A percentile compares a stretch with the other conserved stretches of the same genome.
phyloP scores from a whole-genome alignment of 2,888 invertebrate genomes.

The Eledona agricola region DNA sequence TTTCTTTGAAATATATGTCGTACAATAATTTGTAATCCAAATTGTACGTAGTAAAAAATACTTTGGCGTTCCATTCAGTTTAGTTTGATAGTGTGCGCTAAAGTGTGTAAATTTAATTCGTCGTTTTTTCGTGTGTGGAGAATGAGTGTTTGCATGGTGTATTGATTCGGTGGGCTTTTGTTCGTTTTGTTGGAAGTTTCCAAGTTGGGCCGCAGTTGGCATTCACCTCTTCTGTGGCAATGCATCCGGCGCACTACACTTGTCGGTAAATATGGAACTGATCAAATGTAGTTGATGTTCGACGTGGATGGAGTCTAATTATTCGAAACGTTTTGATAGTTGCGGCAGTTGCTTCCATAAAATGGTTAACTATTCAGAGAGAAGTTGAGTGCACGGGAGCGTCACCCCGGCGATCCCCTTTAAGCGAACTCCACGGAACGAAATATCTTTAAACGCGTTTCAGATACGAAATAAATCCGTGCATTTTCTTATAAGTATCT shows the following conservation, averaged over 20 bases:
- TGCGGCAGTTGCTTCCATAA: slow-evolving; percentile 26
- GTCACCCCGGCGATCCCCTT: slow-evolving; percentile 24
- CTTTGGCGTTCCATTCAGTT: too few species aligned
- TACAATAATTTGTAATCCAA: too few species aligned
- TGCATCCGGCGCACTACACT: slow-evolving; percentile 11
- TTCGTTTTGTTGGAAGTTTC: slow-evolving; percentile 10
- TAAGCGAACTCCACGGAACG: slow-evolving; percentile 23
- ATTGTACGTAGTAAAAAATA: too few species aligned
- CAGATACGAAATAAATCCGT: slow-evolving; percentile 27
- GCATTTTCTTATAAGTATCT: slow-evolving; percentile 33
- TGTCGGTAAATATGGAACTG: slow-evolving; percentile 18
- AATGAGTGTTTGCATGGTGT: too few species aligned
- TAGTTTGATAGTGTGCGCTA: too few species aligned
- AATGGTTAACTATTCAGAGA: slow-evolving; percentile 25
- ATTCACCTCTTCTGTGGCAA: slow-evolving; percentile 1
- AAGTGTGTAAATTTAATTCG: too few species aligned
- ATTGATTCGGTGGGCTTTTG: slow-evolving; percentile 4
- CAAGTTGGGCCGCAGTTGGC: slow-evolving; percentile 1
- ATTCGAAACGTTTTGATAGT: slow-evolving; percentile 31
- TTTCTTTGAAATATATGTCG: too few species aligned
- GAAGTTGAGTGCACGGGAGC: slow-evolving; percentile 18
- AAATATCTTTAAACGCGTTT: slow-evolving; percentile 31
- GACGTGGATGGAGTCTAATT: slow-evolving; percentile 19
- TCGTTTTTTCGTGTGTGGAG: too few species aligned
- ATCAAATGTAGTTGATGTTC: slow-evolving; percentile 23